Percentiles rank a stretch among this genome's conserved stretches.
These are phyloP conservation scores for Melozone crissalis DNA, from an alignment of 2,113 vertebrate genomes.

Conservation along the genomic window DNA sequence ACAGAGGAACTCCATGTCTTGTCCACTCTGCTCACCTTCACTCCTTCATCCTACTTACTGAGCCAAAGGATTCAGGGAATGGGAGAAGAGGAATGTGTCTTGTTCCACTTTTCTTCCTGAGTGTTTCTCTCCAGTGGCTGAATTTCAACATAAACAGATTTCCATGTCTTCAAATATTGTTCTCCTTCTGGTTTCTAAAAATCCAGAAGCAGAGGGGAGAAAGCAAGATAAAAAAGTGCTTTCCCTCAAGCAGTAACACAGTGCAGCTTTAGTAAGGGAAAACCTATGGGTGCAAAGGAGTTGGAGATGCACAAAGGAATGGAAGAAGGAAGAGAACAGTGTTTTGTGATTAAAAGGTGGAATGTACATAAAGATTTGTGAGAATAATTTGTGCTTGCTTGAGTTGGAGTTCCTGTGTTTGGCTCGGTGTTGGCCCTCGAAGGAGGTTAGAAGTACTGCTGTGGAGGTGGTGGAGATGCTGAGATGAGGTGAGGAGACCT, in stretches of 20 bases:
- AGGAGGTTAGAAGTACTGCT: background rate
- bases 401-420: background rate
- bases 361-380: background rate
- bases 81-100: background rate
- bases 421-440: background rate
- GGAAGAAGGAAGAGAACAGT: background rate
- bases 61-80: background rate
- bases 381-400: background rate
- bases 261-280: background rate
- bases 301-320: background rate
- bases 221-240: background rate
- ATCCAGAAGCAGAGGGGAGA: background rate
- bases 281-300: background rate
- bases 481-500: background rate
- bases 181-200: background rate
- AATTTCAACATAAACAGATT: background rate
- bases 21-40: background rate
- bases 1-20: background rate
- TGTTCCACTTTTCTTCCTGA: conserved; percentile 19
- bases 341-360: background rate
- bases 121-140: background rate
- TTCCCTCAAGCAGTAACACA: background rate
- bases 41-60: background rate
- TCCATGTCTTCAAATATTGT: background rate
- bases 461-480: background rate